Percentiles rank a stretch among this genome's conserved stretches.
These are phyloP conservation scores for Acipenser oxyrinchus DNA, from an alignment of 2,797 vertebrate genomes.

Conservation along the genomic window DNA sequence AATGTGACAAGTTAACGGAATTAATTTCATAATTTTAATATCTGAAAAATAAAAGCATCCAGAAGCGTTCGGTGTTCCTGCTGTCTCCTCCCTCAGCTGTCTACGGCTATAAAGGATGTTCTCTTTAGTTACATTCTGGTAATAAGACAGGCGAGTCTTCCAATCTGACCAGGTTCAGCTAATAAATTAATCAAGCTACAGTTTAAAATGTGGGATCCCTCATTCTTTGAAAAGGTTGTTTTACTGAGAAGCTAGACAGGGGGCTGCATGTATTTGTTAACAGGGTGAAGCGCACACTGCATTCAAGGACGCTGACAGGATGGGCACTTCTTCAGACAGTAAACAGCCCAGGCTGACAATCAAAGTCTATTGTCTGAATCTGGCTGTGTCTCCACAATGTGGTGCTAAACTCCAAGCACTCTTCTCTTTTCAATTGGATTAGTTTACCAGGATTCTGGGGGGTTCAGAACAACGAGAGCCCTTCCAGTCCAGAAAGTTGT, in stretches of 20 bases:
- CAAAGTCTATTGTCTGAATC: not conserved
- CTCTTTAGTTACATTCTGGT: not conserved
- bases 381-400: no score
- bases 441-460: no score
- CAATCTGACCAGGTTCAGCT: not conserved
- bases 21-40: not conserved
- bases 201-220: not conserved
- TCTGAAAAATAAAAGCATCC: not conserved
- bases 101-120: not conserved
- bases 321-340: not conserved
- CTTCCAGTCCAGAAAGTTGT: no score
- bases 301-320: not conserved
- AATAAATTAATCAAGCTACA: conserved; percentile 3
- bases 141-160: not conserved
- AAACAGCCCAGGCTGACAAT: not conserved
- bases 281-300: not conserved
- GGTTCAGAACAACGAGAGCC: no score
- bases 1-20: conserved; percentile 1
- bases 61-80: not conserved
- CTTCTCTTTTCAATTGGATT: no score
- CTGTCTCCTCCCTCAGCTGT: not conserved
- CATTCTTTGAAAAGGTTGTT: not conserved
- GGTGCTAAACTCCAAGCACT: no score
- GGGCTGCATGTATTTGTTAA: not conserved
- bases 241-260: not conserved